A percentile compares a stretch with the other conserved stretches of the same genome.
These are phyloP conservation scores for Colius striatus DNA, from an alignment of 2,113 vertebrate genomes.

Conservation along the genomic window DNA sequence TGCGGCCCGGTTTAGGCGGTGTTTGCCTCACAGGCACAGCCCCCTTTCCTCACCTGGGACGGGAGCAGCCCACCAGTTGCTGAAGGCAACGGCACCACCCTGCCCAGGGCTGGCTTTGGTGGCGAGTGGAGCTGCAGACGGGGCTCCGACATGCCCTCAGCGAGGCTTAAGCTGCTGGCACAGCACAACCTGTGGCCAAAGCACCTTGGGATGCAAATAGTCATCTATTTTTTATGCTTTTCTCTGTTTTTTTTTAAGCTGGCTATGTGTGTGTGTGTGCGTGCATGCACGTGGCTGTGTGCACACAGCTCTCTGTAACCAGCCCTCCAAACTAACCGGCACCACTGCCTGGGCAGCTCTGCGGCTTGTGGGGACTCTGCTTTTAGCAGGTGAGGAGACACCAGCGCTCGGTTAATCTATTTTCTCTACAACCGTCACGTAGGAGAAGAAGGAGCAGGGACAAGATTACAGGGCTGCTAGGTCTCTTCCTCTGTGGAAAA, in stretches of 20 bases:
- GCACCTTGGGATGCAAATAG: not conserved
- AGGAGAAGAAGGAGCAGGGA: not conserved
- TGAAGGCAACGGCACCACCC: not conserved
- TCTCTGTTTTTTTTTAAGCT: not conserved
- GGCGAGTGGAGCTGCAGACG: not conserved
- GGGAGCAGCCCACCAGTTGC: not conserved
- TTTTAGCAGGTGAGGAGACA: not conserved
- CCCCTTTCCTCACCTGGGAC: not conserved
- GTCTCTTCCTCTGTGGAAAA: not conserved
- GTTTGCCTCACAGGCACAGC: not conserved
- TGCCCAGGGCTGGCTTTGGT: not conserved
- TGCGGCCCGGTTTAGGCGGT: not conserved
- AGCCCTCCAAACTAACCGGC: too few relatives aligned
- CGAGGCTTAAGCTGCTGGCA: not conserved
- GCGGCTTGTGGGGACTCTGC: fast-evolving
- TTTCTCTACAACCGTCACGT: not conserved
- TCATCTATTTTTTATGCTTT: not conserved
- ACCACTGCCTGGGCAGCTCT: not conserved
- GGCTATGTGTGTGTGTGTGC: not conserved
- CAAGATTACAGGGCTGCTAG: constrained; percentile 17
- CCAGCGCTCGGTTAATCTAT: not conserved
- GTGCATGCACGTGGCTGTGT: not conserved
- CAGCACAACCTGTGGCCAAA: not conserved
- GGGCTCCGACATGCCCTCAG: not conserved
- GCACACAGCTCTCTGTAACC: too few relatives aligned